phyloP scores from a whole-genome alignment of 2,797 vertebrate species.

The Miichthys miiuy region DNA sequence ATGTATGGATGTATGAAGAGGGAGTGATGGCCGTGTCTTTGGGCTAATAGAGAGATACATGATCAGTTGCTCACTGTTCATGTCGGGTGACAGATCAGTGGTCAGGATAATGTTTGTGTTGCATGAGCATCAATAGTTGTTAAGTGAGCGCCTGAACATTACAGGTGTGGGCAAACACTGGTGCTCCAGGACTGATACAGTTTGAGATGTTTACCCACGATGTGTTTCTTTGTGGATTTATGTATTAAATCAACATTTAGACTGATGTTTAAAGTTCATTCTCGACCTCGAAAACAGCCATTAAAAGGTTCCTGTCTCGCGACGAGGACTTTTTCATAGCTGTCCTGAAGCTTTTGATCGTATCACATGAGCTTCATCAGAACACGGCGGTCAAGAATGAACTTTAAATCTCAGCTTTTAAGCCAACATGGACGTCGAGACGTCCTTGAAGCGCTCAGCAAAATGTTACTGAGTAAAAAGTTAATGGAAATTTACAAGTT shows the following conservation, averaged over 20 bases:
- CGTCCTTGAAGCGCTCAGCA: neutral
- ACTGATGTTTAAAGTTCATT: neutral
- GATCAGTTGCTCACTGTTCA: neutral
- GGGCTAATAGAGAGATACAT: slow-evolving; percentile 9
- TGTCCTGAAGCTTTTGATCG: neutral
- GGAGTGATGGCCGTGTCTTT: slow-evolving; percentile 11
- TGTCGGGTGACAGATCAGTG: slow-evolving; percentile 3
- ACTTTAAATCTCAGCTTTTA: neutral
- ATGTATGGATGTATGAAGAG: slow-evolving; percentile 36
- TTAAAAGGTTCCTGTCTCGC: neutral
- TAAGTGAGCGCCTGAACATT: neutral
- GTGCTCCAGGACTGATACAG: neutral
- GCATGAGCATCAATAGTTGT: neutral
- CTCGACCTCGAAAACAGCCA: neutral
- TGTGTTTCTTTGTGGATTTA: neutral
- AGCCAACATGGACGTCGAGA: neutral
- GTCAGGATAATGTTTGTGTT: slow-evolving; percentile 8
- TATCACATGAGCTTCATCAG: neutral
- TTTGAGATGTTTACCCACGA: neutral
- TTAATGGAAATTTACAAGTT: neutral
- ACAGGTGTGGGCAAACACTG: neutral
- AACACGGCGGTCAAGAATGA: neutral
- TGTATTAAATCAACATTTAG: neutral
- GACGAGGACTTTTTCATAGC: neutral
- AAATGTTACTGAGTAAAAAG: neutral